phyloP scores from a whole-genome alignment of 2,113 vertebrate genomes.

The Rhinoderma darwinii region DNA sequence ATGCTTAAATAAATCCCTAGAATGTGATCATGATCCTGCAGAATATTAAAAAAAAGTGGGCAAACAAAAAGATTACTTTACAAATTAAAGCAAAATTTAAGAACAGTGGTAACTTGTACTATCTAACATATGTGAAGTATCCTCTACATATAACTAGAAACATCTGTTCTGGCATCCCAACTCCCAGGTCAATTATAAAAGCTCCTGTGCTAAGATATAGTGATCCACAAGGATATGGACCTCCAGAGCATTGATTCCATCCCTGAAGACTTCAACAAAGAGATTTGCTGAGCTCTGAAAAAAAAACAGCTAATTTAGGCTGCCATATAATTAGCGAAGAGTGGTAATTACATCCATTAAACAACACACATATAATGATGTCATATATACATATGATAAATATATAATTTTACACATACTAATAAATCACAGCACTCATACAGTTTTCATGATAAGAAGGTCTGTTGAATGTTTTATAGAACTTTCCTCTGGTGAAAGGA shows the following conservation, averaged over 20 bases:
- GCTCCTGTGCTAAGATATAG: slow-evolving; percentile 12
- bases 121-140: not conserved
- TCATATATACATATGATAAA: slow-evolving; percentile 9
- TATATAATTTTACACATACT: not conserved
- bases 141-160: slow-evolving; percentile 23
- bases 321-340: slow-evolving; percentile 36
- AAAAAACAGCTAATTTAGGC: slow-evolving; percentile 46
- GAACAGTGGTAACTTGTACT: not conserved
- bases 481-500: not conserved
- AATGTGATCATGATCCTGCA: not conserved
- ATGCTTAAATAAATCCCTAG: no score
- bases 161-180: slow-evolving; percentile 44
- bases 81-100: not conserved
- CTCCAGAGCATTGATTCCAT: not conserved
- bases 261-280: not conserved
- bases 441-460: not conserved
- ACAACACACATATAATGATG: slow-evolving; percentile 24
- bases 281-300: slow-evolving; percentile 36
- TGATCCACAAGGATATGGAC: slow-evolving; percentile 14
- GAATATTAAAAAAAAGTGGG: not conserved
- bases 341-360: slow-evolving; percentile 39
- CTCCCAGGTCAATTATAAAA: slow-evolving; percentile 53
- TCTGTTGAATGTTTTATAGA: not conserved
- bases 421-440: slow-evolving; percentile 15
- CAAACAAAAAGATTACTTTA: not conserved